Conservation (phyloP, 2,797 vertebrate genomes). For the Anas acuta region DNA sequence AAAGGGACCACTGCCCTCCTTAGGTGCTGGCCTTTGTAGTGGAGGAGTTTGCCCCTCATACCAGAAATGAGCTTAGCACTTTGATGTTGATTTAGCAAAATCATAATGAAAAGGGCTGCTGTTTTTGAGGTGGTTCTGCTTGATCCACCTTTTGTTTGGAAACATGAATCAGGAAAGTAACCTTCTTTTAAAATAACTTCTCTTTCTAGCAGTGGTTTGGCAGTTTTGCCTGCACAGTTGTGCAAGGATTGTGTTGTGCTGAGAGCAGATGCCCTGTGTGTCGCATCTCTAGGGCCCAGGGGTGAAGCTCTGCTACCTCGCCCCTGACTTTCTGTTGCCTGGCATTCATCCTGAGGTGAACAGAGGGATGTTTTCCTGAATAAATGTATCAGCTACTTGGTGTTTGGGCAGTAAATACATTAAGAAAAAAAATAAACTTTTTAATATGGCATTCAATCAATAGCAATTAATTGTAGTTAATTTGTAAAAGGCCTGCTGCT, state of each 20-base stretch:
- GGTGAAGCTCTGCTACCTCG: not conserved
- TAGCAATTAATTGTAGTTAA: not conserved
- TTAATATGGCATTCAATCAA: not conserved
- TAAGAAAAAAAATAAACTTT: not conserved
- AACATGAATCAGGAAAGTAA: not conserved
- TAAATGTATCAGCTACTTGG: not conserved
- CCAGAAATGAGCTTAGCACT: not conserved
- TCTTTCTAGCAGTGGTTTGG: not conserved
- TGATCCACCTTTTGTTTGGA: not conserved
- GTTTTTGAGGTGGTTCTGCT: not conserved
- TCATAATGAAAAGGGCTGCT: not conserved
- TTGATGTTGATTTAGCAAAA: slow-evolving; percentile 7
- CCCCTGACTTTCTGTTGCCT: not conserved
- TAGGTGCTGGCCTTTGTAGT: not conserved
- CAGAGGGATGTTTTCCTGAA: not conserved
- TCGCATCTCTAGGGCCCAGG: not conserved
- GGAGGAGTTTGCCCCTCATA: not conserved
- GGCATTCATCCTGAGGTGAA: not conserved
- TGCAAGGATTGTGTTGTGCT: not conserved
- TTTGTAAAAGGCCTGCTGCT: not conserved
- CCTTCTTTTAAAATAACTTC: not conserved
- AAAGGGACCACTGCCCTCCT: not conserved
- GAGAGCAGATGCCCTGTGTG: rapidly evolving
- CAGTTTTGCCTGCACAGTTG: not conserved
- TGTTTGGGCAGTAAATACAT: not conserved